These are phyloP conservation scores for Pseudomyrmex concolor DNA, from an alignment of 1,140 invertebrate species.

Conservation along the genomic window DNA sequence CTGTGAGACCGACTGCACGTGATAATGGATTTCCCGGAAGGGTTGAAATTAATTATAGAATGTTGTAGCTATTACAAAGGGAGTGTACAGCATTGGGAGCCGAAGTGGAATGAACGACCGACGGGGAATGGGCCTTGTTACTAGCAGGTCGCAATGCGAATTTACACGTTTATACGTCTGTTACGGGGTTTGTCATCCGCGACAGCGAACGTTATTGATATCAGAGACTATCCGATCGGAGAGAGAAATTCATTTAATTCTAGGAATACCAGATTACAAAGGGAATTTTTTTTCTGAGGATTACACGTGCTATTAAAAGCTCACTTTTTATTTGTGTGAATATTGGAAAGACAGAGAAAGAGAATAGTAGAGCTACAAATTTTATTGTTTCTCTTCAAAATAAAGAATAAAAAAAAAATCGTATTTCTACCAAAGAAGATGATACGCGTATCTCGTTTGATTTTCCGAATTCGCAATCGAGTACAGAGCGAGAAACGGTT, in stretches of 20 bases:
- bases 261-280: constrained; percentile 1
- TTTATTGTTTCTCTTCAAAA: background rate
- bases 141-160: constrained; percentile 51
- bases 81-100: constrained; percentile 32
- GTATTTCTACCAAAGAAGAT: background rate
- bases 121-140: constrained; percentile 41
- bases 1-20: constrained; percentile 73
- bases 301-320: constrained; percentile 11
- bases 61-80: constrained; percentile 71
- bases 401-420: too few species aligned
- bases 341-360: background rate
- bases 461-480: constrained; percentile 12
- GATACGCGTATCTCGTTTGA: background rate
- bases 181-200: constrained; percentile 29
- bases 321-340: background rate
- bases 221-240: background rate
- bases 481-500: background rate
- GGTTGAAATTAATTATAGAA: constrained; percentile 80
- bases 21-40: constrained; percentile 75
- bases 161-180: constrained; percentile 56
- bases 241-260: constrained; percentile 33
- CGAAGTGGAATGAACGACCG: constrained; percentile 35
- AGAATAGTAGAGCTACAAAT: background rate
- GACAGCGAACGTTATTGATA: constrained; percentile 40
- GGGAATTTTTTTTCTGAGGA: background rate